Percentiles rank a stretch among this genome's conserved stretches.
Evolutionary conservation across 2,797 vertebrate species (phyloP).

Genomic region (Rhadinocentrus ornatus): DNA sequence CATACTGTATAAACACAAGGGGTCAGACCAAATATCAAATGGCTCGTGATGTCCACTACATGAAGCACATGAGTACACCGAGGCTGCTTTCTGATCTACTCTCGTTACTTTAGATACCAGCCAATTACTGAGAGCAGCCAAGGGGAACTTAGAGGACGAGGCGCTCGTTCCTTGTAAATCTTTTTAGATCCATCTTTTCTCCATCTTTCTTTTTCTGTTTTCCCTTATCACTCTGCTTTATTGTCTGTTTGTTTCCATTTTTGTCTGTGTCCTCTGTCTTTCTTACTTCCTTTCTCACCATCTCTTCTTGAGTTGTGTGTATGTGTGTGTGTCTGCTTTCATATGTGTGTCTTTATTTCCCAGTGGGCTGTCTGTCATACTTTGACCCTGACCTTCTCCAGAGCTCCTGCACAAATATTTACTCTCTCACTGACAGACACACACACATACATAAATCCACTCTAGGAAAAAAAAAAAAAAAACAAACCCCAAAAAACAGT

Average conservation of each 20-base stretch:
- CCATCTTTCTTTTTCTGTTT: constrained; percentile 23
- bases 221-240: constrained; percentile 29
- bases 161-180: constrained; percentile 40
- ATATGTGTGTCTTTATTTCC: constrained; percentile 75
- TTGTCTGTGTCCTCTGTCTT: constrained; percentile 33
- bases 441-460: constrained; percentile 37
- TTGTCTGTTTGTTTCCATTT: constrained; percentile 38
- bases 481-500: constrained; percentile 16
- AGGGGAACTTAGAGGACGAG: constrained; percentile 62
- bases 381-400: constrained; percentile 84
- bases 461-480: background rate
- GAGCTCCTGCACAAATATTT: constrained; percentile 85
- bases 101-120: constrained; percentile 63
- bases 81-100: constrained; percentile 65
- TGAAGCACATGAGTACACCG: constrained; percentile 71
- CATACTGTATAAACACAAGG: constrained; percentile 5
- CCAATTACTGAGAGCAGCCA: constrained; percentile 74
- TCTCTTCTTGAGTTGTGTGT: constrained; percentile 36
- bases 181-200: constrained; percentile 48
- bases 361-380: constrained; percentile 82
- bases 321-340: constrained; percentile 37
- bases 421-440: constrained; percentile 76
- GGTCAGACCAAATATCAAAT: constrained; percentile 57
- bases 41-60: constrained; percentile 66
- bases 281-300: constrained; percentile 24